Base-by-base conservation (phyloP, 1,140 invertebrate genomes). In the Melitaea cinxia region DNA sequence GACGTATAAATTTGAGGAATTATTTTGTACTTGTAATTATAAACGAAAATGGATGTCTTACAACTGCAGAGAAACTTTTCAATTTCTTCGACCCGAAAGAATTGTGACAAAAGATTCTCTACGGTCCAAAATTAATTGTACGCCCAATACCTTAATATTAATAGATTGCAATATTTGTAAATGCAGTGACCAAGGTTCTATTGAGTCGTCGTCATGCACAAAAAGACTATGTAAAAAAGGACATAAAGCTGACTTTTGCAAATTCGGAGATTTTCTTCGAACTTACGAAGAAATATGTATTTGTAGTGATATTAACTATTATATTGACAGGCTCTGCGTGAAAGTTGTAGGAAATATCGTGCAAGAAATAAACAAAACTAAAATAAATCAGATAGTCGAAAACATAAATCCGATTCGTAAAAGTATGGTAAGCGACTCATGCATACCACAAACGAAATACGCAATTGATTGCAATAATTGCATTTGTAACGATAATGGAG, bases 381-480 rank as follows among this genome's bases (percentile, higher is more conserved):
- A 72, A 4, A 17, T 78, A 21, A 19, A 15, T 5, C 53, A 30
- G 17, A 28, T 47, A 23, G 10, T 82, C 1, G 58, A 68, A 0
- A 54, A 73, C 15, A 56, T 72, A 12, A 64, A 54, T 5, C 12
- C 52, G 1, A 56, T 14, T 21, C 23, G 61, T 4, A 56, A 67
- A 49, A 54, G 52, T 14, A 63, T 65, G 50, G 57, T 23, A 52
- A 70, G 30, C 23, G 19, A 68, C 15, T 49, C 53, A 7, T 75
- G 68, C 49, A 26, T 55, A 49, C 56, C 67, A 7, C 10, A 42
- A 4, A 68, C 75, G 49, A 70, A 71, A n/a, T 89, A 87, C 59
- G 74, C 56, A 53, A 63, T 85, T 4, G 84, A 90, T 57, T 92
- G 91, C 52, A 91, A 90, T 45, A 66, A 45, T 45, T 92, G 91